phyloP scores from a whole-genome alignment of 2,113 vertebrate species.

The Himantopus leucocephalus region DNA sequence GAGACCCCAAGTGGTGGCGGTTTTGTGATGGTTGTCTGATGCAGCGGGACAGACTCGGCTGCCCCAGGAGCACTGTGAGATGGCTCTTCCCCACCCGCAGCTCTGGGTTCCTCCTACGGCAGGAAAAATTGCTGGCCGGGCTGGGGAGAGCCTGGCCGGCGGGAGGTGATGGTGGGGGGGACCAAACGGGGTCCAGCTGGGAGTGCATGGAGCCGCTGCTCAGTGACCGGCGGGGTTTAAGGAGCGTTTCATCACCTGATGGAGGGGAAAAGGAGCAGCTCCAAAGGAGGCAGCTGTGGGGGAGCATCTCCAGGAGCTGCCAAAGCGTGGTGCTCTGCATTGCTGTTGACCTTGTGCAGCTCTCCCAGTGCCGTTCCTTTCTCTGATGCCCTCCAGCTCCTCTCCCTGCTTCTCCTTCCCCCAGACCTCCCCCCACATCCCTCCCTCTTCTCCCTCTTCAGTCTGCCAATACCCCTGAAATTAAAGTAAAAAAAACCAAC shows the following conservation, averaged over 20 bases:
- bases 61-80: accelerated
- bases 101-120: background rate
- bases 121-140: background rate
- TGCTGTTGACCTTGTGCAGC: background rate
- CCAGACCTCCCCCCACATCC: background rate
- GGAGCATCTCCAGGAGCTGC: background rate
- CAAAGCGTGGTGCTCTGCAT: background rate
- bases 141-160: background rate
- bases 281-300: accelerated
- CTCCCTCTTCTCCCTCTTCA: background rate
- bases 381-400: background rate
- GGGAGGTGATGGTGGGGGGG: background rate
- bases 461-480: background rate
- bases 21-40: no score
- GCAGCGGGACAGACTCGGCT: background rate
- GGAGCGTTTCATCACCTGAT: background rate
- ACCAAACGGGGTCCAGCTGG: background rate
- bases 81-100: background rate
- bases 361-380: background rate
- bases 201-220: accelerated
- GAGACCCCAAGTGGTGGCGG: background rate
- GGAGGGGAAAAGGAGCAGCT: background rate
- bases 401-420: background rate
- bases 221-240: accelerated
- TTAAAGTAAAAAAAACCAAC: background rate